phyloP scores from a whole-genome alignment of 1,140 invertebrate species.

The Anastrepha ludens region DNA sequence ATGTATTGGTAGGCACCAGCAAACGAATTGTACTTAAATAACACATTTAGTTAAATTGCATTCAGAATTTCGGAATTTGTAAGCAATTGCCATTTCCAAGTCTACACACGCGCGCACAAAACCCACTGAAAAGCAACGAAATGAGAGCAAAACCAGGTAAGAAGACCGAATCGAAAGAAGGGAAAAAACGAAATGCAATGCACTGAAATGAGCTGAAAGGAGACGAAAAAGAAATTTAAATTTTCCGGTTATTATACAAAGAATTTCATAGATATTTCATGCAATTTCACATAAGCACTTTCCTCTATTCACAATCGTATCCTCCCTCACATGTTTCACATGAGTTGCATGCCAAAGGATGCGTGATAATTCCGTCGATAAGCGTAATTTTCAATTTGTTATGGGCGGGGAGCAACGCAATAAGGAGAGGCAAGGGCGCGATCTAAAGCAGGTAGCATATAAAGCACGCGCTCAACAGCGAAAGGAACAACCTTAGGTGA shows the following conservation, averaged over 20 bases:
- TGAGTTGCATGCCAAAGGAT: conserved; percentile 46
- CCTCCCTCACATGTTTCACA: background rate
- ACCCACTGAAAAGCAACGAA: conserved; percentile 19
- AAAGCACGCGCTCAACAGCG: background rate
- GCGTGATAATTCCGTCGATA: conserved; percentile 50
- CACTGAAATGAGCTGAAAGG: conserved; percentile 26
- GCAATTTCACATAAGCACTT: conserved; percentile 1
- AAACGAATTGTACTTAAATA: background rate
- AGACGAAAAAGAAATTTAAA: conserved; percentile 40
- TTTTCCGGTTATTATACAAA: conserved; percentile 48
- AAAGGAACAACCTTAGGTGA: background rate
- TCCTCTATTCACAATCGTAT: background rate
- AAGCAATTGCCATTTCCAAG: conserved; percentile 38
- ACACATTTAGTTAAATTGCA: conserved; percentile 15
- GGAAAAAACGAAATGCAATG: background rate
- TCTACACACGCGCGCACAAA: conserved; percentile 1
- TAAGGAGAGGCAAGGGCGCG: background rate
- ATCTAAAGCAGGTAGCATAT: background rate
- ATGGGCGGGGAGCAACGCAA: background rate
- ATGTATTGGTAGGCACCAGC: background rate
- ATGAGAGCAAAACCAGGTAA: conserved; percentile 11
- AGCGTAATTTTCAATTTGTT: conserved; percentile 52
- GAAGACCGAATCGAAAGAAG: background rate
- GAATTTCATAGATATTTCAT: conserved; percentile 53
- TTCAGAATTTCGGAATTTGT: conserved; percentile 17